phyloP scores from a whole-genome alignment of 2,888 invertebrate species.

The Nemotelus nigrinus region DNA sequence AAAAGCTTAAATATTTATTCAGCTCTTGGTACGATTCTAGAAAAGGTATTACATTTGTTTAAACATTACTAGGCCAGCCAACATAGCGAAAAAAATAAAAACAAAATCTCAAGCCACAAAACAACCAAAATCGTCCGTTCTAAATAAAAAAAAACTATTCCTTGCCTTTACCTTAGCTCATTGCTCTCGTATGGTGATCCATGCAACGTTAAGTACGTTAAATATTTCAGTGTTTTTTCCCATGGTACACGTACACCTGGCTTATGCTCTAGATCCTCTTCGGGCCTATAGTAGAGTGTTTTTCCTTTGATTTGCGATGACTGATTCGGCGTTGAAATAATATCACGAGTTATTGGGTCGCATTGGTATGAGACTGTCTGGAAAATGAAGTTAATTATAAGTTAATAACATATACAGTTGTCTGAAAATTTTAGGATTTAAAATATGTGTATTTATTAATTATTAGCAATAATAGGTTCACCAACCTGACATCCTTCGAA shows the following conservation, averaged over 20 bases:
- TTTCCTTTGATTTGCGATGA: conserved; percentile 59
- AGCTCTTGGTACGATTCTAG: no score
- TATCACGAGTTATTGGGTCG: conserved; percentile 58
- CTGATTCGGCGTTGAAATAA: conserved; percentile 61
- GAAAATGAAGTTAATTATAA: conserved; percentile 29
- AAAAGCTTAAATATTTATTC: no score
- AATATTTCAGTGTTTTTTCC: conserved; percentile 76
- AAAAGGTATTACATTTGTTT: no score
- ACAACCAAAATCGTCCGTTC: no score
- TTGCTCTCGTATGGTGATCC: conserved; percentile 57
- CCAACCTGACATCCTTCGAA: no score
- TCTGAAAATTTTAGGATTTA: no score
- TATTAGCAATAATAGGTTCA: no score
- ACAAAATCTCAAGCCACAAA: no score
- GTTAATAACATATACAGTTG: conserved; percentile 44
- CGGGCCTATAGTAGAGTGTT: conserved; percentile 59
- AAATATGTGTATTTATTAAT: no score
- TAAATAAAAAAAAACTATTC: no score
- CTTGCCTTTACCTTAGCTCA: conserved; percentile 58
- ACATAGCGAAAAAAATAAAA: no score
- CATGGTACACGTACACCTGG: conserved; percentile 64
- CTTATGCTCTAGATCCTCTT: conserved; percentile 25
- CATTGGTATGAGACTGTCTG: conserved; percentile 28
- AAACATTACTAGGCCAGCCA: no score
- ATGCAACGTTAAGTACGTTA: conserved; percentile 72